Evolutionary conservation across 2,797 vertebrate genomes (phyloP).

Genomic region (Poeciliopsis gracilis): DNA sequence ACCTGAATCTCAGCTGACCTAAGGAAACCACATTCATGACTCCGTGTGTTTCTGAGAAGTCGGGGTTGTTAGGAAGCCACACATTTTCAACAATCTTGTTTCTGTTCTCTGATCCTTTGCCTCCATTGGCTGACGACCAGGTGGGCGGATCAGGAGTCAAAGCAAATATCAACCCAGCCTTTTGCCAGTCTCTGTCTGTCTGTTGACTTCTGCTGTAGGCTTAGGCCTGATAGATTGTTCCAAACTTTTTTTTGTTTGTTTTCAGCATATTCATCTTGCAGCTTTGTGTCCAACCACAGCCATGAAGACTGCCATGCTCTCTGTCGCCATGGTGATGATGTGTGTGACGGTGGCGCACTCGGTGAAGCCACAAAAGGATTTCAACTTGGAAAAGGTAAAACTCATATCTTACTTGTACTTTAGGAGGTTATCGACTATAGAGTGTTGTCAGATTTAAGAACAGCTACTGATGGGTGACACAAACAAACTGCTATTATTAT

Average conservation of each 20-base stretch:
- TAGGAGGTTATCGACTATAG: too few species aligned
- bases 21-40: constrained; percentile 25
- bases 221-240: constrained; percentile 24
- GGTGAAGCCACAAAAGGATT: constrained; percentile 79
- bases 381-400: constrained; percentile 80
- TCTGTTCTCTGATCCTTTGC: constrained; percentile 46
- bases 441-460: not conserved
- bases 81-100: constrained; percentile 58
- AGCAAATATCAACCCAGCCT: constrained; percentile 63
- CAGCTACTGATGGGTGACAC: not conserved
- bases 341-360: constrained; percentile 53
- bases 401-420: not conserved
- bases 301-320: constrained; percentile 71
- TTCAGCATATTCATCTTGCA: constrained; percentile 4
- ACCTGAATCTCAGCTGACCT: constrained; percentile 49
- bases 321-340: constrained; percentile 67
- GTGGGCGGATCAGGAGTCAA: constrained; percentile 69
- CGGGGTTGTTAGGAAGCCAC: constrained; percentile 43
- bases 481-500: not conserved
- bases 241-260: not conserved
- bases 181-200: constrained; percentile 55
- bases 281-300: constrained; percentile 16
- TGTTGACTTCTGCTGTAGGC: constrained; percentile 25
- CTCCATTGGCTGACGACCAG: constrained; percentile 63
- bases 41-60: constrained; percentile 11